A percentile compares a stretch with the other conserved stretches of the same genome.
Evolutionary conservation across 1,140 invertebrate genomes (phyloP).

Genomic region (Trichomalopsis sarcophagae): DNA sequence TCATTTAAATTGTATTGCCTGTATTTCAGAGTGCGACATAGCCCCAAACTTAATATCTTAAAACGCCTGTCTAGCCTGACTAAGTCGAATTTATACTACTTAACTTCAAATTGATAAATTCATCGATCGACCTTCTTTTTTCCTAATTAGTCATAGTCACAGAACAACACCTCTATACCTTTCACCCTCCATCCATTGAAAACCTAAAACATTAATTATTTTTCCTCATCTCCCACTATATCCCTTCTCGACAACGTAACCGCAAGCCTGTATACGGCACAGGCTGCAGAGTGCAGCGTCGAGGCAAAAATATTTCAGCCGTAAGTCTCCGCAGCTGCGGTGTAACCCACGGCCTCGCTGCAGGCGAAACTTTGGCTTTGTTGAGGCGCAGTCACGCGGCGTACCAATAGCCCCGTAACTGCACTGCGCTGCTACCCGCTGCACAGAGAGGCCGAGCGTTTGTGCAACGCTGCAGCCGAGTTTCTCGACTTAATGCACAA

Average conservation of each 20-base stretch:
- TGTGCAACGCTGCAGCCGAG: background rate
- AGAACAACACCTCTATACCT: background rate
- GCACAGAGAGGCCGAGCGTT: background rate
- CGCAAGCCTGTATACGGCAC: background rate
- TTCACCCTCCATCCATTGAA: background rate
- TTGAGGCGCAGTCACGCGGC: background rate
- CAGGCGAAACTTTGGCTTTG: conserved; percentile 7
- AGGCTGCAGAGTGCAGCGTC: background rate
- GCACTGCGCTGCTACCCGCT: background rate
- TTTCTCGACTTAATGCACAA: conserved; percentile 10
- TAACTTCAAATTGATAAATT: no score
- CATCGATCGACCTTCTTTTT: no score
- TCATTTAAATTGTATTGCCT: no score
- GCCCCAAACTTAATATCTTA: no score
- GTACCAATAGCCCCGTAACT: conserved; percentile 1
- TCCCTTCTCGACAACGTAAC: background rate
- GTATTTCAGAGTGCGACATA: no score
- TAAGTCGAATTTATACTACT: no score
- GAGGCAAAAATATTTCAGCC: conserved; percentile 9
- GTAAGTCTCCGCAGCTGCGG: background rate
- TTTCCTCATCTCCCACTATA: background rate
- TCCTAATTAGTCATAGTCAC: no score
- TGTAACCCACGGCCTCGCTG: background rate
- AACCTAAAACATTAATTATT: background rate
- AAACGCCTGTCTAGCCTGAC: no score